Evolutionary conservation across 1,140 invertebrate species (phyloP).

Genomic region (Calephelis virginiensis): DNA sequence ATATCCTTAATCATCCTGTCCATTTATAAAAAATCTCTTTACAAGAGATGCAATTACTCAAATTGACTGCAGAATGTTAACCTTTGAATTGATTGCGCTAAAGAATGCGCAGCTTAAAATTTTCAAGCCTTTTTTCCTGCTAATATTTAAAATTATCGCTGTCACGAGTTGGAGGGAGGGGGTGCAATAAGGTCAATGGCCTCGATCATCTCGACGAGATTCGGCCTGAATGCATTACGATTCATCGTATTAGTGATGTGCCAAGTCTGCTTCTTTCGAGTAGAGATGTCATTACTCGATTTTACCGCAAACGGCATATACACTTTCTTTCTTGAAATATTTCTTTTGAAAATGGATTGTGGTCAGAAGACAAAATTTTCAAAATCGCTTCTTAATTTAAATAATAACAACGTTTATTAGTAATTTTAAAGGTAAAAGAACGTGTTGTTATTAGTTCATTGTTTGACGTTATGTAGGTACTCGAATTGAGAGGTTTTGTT

Average conservation of each 20-base stretch:
- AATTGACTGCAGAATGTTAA: slow-evolving; percentile 15
- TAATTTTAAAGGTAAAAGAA: too few species aligned
- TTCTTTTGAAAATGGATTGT: too few species aligned
- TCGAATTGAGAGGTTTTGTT: too few species aligned
- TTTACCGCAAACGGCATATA: too few species aligned
- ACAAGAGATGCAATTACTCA: slow-evolving; percentile 11
- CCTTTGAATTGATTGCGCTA: slow-evolving; percentile 11
- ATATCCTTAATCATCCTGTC: slow-evolving; percentile 15
- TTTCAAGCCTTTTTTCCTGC: slow-evolving; percentile 17
- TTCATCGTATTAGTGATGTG: slow-evolving; percentile 33
- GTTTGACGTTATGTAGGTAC: too few species aligned
- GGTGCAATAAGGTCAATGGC: slow-evolving; percentile 57
- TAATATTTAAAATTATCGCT: slow-evolving; percentile 31
- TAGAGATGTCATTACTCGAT: too few species aligned
- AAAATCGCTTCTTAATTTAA: too few species aligned
- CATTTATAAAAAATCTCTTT: slow-evolving; percentile 4
- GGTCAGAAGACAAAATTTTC: too few species aligned
- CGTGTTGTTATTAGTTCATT: too few species aligned
- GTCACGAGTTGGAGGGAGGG: slow-evolving; percentile 28
- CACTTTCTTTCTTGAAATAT: too few species aligned
- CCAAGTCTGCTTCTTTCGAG: too few species aligned
- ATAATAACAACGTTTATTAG: too few species aligned
- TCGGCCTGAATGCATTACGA: slow-evolving; percentile 70
- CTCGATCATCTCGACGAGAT: slow-evolving; percentile 52
- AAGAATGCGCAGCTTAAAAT: slow-evolving; percentile 17